Conservation (phyloP, 2,113 vertebrate species). For the Rhea americana region DNA sequence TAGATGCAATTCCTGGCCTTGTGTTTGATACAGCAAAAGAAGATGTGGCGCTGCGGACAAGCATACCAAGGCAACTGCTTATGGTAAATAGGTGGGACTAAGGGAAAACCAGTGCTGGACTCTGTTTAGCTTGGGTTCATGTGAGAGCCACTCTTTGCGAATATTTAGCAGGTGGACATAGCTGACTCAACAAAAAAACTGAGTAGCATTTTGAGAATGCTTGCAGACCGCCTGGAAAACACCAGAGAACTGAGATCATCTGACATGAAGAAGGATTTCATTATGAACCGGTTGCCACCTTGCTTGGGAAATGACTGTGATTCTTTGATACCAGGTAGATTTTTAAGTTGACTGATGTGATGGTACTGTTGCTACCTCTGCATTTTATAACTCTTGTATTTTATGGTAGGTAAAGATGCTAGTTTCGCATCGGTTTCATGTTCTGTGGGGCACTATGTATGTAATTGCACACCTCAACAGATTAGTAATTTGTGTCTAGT, state of each 20-base stretch:
- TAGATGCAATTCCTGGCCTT: conserved; percentile 85
- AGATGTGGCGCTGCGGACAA: conserved; percentile 74
- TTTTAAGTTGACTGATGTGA: neutral
- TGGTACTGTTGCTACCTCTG: neutral
- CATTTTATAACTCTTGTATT: neutral
- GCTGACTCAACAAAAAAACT: conserved; percentile 53
- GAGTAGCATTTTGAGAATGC: conserved; percentile 76
- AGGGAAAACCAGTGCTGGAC: neutral
- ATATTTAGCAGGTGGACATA: conserved; percentile 71
- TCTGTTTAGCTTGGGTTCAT: neutral
- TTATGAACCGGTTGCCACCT: conserved; percentile 83
- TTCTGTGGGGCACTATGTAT: accelerated
- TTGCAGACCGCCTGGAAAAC: conserved; percentile 80
- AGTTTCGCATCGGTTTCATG: neutral
- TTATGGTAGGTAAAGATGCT: neutral
- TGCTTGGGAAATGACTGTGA: conserved; percentile 60
- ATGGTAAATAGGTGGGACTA: conserved; percentile 72
- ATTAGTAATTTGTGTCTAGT: neutral
- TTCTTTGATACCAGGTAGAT: conserved; percentile 73
- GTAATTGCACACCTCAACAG: neutral
- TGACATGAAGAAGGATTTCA: conserved; percentile 90
- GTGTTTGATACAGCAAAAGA: conserved; percentile 83
- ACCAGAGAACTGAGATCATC: conserved; percentile 72
- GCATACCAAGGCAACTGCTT: conserved; percentile 82
- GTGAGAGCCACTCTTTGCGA: neutral